A percentile compares a stretch with the other conserved stretches of the same genome.
Evolutionary conservation across 1,140 invertebrate genomes (phyloP).

Genomic region (Lycorma delicatula): DNA sequence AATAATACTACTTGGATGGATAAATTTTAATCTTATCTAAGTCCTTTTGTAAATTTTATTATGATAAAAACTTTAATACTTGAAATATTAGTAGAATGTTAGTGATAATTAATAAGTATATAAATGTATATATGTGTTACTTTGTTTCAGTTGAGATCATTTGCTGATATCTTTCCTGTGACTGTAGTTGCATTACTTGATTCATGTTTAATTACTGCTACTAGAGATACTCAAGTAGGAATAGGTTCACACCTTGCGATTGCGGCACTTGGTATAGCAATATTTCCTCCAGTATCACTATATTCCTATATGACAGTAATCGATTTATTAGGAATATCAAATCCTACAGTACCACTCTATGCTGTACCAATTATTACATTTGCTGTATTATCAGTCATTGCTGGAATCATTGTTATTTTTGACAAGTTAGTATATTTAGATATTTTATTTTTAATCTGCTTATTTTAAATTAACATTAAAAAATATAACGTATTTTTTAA

Average conservation of each 20-base stretch:
- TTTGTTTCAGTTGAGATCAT: constrained; percentile 43
- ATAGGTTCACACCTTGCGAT: constrained; percentile 69
- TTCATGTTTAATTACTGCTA: constrained; percentile 68
- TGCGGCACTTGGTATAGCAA: constrained; percentile 60
- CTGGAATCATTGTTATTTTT: constrained; percentile 51
- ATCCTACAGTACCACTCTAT: constrained; percentile 20
- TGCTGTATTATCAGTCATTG: constrained; percentile 50
- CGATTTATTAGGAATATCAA: no score
- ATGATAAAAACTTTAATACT: no score
- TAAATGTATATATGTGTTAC: no score
- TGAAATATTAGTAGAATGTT: no score
- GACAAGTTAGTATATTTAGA: constrained; percentile 41
- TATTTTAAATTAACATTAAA: background rate
- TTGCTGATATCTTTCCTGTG: constrained; percentile 68
- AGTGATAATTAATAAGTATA: no score
- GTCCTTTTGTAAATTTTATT: no score
- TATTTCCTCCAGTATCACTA: constrained; percentile 58
- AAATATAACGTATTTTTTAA: no score
- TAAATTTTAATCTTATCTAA: no score
- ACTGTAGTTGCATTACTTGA: constrained; percentile 60
- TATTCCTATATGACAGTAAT: no score
- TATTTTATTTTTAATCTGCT: background rate
- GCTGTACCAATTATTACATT: constrained; percentile 41
- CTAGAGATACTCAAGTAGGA: constrained; percentile 65
- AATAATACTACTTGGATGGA: no score